Base-by-base conservation (phyloP, 2,888 invertebrate genomes). In the Hirudinaria manillensis region DNA sequence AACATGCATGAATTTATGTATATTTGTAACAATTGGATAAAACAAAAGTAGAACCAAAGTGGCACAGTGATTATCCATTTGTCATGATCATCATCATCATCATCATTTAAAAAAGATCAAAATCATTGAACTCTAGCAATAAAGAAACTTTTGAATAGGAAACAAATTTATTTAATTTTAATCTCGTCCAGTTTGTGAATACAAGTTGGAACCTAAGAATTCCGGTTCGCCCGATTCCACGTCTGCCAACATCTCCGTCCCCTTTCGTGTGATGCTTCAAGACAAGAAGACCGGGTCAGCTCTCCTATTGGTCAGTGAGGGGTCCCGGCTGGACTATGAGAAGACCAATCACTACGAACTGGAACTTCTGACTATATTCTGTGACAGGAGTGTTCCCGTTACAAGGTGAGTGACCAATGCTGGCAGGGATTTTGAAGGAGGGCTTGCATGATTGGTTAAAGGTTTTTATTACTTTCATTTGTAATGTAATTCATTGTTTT, bases 311-410 rank as follows among this genome's bases (percentile, higher is more conserved):
- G 78, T 84, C 19, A 80, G 80, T 29, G 80, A 81, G 32, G 83
- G 82, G 2, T 78, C 78, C 32, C 80, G 90, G 75, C 89, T 97
- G 80, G 94, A 95, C 87, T 96, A 94, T 87, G 94, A 95, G 86
- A 94, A 94, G 85, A 88, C 19, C 36, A 68, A 68, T 21, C n/a
- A 68, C 68, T 68, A 68, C 21, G 36, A 34, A 34, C 68, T 68
- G 1, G 36, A 34, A 7, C 68, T 68, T 29, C n/a, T 36, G n/a
- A 32, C 68, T 16, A 21, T 34, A 13, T 68, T 68, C 32, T 68
- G 68, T 24, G 68, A 36, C 36, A 61, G 29, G 29, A 61, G 29
- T 61, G 61, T 61, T 13, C 24, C 61, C 1, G 10, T 29, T 10
- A 61, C 61, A 1, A 61, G 61, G 61, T 61, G 13, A n/a, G 24